Percentiles rank a stretch among this genome's conserved stretches.
Evolutionary conservation across 2,113 vertebrate genomes (phyloP).

Genomic region (Anguilla japonica): DNA sequence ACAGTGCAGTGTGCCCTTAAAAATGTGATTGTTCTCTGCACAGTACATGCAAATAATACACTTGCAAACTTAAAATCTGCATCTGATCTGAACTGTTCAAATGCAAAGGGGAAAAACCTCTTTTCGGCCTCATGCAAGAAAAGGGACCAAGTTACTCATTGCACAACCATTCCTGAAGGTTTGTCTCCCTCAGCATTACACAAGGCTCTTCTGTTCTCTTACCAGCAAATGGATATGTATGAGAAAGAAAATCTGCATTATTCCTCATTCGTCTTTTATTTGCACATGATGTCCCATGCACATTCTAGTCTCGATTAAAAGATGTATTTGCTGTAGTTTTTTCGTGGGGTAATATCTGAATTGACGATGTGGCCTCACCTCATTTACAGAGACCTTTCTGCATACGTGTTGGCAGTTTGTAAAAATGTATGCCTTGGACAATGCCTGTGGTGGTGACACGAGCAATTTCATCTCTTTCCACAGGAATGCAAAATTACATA

Average conservation of each 20-base stretch:
- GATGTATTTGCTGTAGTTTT: not conserved
- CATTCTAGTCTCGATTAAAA: not conserved
- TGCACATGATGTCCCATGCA: not conserved
- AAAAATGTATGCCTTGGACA: conserved; percentile 15
- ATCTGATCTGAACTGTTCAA: not conserved
- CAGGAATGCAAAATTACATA: conserved; percentile 23
- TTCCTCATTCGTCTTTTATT: not conserved
- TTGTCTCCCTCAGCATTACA: not conserved
- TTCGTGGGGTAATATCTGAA: not conserved
- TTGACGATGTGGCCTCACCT: conserved; percentile 2
- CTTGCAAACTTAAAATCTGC: not conserved
- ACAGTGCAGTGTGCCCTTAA: not conserved
- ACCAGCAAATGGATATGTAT: not conserved
- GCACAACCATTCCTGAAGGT: not conserved
- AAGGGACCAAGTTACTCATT: not conserved
- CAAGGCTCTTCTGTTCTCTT: not conserved
- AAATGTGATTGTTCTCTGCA: not conserved
- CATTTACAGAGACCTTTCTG: not conserved
- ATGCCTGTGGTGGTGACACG: conserved; percentile 14
- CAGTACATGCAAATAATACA: not conserved
- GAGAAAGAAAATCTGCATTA: not conserved
- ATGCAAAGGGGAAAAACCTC: not conserved
- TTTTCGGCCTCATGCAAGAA: not conserved
- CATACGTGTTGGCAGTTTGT: not conserved
- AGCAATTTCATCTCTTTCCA: conserved; percentile 28